phyloP scores from a whole-genome alignment of 2,113 vertebrate genomes.

The Pitta sordida region DNA sequence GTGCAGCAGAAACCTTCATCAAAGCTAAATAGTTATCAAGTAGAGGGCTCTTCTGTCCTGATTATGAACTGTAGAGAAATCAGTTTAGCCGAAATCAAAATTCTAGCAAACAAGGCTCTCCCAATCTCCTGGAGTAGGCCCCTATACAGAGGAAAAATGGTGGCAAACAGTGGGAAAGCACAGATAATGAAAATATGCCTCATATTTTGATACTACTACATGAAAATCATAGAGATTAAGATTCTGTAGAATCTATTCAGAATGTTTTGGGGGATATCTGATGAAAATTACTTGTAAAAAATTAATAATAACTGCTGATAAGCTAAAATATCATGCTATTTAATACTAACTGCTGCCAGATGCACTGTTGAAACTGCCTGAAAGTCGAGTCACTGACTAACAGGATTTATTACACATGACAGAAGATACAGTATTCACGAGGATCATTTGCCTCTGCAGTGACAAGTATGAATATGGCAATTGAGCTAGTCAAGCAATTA shows the following conservation, averaged over 20 bases:
- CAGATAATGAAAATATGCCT: neutral
- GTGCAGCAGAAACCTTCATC: neutral
- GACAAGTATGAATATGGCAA: neutral
- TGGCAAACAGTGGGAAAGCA: neutral
- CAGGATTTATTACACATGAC: neutral
- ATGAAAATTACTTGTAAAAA: slow-evolving; percentile 11
- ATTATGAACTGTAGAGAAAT: neutral
- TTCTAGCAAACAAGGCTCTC: neutral
- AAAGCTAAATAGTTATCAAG: neutral
- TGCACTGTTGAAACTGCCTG: neutral
- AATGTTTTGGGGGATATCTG: neutral
- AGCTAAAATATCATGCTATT: too few species aligned
- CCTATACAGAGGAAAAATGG: neutral
- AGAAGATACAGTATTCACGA: neutral
- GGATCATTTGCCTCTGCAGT: neutral
- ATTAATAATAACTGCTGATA: neutral
- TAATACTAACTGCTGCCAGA: neutral
- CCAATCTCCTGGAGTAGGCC: neutral
- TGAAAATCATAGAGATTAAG: slow-evolving; percentile 12
- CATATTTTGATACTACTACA: neutral
- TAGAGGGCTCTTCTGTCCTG: neutral
- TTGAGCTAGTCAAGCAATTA: neutral
- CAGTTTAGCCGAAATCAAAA: neutral
- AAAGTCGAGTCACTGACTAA: neutral
- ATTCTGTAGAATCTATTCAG: slow-evolving; percentile 13